Conservation (phyloP, 2,888 invertebrate genomes). For the Troides oblongomaculatus region DNA sequence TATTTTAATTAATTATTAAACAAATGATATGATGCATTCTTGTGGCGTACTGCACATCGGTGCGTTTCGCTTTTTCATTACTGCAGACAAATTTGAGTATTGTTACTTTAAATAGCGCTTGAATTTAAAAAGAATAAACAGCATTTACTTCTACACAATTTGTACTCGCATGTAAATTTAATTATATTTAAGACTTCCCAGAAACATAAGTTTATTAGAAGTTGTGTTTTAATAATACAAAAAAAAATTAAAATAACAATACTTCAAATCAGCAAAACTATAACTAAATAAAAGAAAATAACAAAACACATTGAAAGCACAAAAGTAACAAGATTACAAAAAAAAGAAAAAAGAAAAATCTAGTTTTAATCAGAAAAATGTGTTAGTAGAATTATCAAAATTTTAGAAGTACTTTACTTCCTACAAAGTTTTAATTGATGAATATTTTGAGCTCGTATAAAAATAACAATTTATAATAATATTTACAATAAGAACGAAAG, state of each 20-base stretch:
- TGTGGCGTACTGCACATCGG: slow-evolving; percentile 64
- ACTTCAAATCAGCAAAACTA: slow-evolving; percentile 32
- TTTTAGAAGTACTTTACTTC: background rate
- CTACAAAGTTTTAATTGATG: background rate
- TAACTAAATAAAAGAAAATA: slow-evolving; percentile 63
- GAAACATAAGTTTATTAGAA: background rate
- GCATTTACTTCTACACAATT: background rate
- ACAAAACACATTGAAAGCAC: slow-evolving; percentile 42
- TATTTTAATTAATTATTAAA: slow-evolving; percentile 72
- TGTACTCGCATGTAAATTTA: background rate
- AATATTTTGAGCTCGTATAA: background rate
- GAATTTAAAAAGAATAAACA: background rate
- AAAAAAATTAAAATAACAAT: slow-evolving; percentile 36
- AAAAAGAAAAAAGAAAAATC: slow-evolving; percentile 10
- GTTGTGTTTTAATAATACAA: background rate
- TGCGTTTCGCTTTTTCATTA: slow-evolving; percentile 56
- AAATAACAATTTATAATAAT: background rate
- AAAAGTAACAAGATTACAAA: slow-evolving; percentile 25
- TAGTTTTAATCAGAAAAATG: background rate
- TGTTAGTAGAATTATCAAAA: background rate
- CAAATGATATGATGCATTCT: slow-evolving; percentile 81
- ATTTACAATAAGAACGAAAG: background rate
- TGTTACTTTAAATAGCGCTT: slow-evolving; percentile 25
- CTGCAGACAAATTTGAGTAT: slow-evolving; percentile 42
- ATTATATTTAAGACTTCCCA: background rate